These are phyloP conservation scores for Chaetorhynchus papuensis DNA, from an alignment of 2,113 vertebrate species.

Conservation along the genomic window DNA sequence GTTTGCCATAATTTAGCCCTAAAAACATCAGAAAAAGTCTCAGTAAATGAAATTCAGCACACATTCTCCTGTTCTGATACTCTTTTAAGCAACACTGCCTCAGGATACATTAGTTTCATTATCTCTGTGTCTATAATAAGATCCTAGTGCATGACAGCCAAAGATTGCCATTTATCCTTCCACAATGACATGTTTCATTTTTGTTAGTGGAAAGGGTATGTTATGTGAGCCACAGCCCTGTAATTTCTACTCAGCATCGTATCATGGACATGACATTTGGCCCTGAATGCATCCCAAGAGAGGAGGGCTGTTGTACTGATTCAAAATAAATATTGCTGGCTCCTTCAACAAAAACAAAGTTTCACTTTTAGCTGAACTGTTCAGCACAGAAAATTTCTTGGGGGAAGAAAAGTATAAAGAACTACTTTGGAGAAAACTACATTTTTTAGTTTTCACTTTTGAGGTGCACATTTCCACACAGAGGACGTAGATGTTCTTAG, in stretches of 20 bases:
- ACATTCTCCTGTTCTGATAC: constrained; percentile 27
- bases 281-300: neutral
- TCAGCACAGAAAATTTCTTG: neutral
- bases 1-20: neutral
- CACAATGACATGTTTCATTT: constrained; percentile 34
- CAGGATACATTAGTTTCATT: constrained; percentile 65
- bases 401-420: neutral
- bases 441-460: neutral
- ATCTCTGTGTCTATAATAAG: constrained; percentile 57
- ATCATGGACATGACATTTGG: neutral
- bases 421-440: neutral
- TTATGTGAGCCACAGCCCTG: neutral
- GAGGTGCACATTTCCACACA: neutral
- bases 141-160: constrained; percentile 16
- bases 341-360: neutral
- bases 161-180: constrained; percentile 55
- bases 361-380: neutral
- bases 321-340: neutral
- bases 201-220: neutral
- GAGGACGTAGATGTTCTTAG: neutral
- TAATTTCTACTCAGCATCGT: neutral
- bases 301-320: neutral
- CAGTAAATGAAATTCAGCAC: constrained; percentile 21
- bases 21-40: neutral
- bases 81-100: constrained; percentile 50